Evolutionary conservation across 2,888 invertebrate species (phyloP).

Genomic region (Digitonthophagus gazella): DNA sequence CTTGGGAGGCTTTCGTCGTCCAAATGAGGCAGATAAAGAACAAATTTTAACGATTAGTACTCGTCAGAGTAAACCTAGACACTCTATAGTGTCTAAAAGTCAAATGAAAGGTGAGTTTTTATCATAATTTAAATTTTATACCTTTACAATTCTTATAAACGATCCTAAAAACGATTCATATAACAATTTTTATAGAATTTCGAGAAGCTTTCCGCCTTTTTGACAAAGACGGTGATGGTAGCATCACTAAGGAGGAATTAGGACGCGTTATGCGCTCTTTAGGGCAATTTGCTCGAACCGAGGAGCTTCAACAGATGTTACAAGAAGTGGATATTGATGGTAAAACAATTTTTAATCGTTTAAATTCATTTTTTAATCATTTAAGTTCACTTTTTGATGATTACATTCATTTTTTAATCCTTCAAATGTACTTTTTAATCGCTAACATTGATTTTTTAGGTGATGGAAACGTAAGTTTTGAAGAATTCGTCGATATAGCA

Average conservation of each 20-base stretch:
- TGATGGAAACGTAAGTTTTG: slow-evolving; percentile 84
- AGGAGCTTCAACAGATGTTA: slow-evolving; percentile 83
- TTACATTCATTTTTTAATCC: not conserved
- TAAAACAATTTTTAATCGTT: slow-evolving; percentile 31
- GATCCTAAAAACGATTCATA: not conserved
- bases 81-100: slow-evolving; percentile 60
- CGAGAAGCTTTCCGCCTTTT: slow-evolving; percentile 83
- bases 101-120: slow-evolving; percentile 72
- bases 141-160: slow-evolving; percentile 1
- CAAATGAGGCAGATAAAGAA: not conserved
- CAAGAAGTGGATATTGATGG: slow-evolving; percentile 61
- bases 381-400: no score
- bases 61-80: slow-evolving; percentile 37
- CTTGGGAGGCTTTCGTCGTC: not conserved
- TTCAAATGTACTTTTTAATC: no score
- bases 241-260: slow-evolving; percentile 82
- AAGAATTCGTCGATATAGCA: slow-evolving; percentile 81
- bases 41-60: not conserved
- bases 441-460: slow-evolving; percentile 55
- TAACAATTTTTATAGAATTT: slow-evolving; percentile 63
- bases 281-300: slow-evolving; percentile 83
- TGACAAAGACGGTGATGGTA: slow-evolving; percentile 86
- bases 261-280: slow-evolving; percentile 83
- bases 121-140: not conserved
- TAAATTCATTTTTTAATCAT: not conserved